Evolutionary conservation across 2,888 invertebrate genomes (phyloP), one percentile per base, ranked within the genome.

Genomic region (Napeogenes inachia): DNA sequence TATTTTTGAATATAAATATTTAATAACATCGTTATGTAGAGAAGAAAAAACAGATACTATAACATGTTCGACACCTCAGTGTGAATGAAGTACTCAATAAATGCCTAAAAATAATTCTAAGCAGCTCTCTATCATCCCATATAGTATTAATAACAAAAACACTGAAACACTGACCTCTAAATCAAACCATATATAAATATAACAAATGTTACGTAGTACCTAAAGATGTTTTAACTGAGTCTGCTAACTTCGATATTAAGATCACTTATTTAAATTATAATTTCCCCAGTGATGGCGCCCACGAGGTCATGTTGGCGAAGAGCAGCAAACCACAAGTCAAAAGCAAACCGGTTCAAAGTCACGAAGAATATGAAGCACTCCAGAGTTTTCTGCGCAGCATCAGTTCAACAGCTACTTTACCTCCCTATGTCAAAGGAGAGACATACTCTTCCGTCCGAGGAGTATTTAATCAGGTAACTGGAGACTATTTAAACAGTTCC

Each of bases 351-450:
- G 68, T 76, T 5, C 77, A 76, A 65, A 86, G 85, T 65, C 74
- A 81, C 8, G 86, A 86, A 35, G 90, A 91, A 62, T 91, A 91
- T 65, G 91, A 91, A 59, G 91, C 91, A 1, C 76, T 91, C 21
- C 87, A 91, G 70, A 85, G 87, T 68, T 91, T 91, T 67, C 80
- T 91, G 0, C 86, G 89, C 61, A 90, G 89, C 70, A 89, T 91
- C 74, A 91, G 91, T 67, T 91, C 91, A 13, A 90, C 90, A 0
- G 90, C 90, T 57, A 90, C 91, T 0, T 78, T 91, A 38, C 91
- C 91, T 4, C 89, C 89, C 2, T 89, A 90, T 68, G 87, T 89
- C 21, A 90, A 90, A 68, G 91, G 90, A 38, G 90, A 90, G 68
- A 87, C 85, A 1, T 91, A 88, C 69, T 91, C 91, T 0, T 89